Conservation (phyloP, 2,888 invertebrate species). For the Corythucha ciliata region DNA sequence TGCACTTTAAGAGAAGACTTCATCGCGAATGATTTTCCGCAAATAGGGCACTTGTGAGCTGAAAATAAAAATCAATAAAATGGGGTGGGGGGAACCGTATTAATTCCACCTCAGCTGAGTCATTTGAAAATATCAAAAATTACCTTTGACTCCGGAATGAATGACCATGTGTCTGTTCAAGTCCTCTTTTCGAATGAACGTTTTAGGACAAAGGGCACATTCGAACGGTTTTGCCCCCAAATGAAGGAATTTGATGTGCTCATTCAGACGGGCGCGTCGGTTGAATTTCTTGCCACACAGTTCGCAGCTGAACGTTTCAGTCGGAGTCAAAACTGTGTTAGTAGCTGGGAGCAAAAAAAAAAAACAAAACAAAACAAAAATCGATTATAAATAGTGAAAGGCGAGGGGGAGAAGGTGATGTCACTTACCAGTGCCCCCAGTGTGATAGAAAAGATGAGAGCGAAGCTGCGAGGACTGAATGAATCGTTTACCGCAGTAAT, state of each 20-base stretch:
- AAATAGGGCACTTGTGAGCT: constrained; percentile 44
- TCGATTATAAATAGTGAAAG: not conserved
- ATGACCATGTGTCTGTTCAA: constrained; percentile 49
- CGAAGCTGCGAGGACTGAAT: constrained; percentile 73
- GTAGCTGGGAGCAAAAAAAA: not conserved
- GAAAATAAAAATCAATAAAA: constrained; percentile 20
- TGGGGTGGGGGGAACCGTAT: not conserved
- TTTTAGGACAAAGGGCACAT: constrained; percentile 50
- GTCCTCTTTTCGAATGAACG: constrained; percentile 54
- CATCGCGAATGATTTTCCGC: constrained; percentile 57
- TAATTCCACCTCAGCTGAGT: not conserved
- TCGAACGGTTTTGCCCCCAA: constrained; percentile 52
- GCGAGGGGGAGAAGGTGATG: not conserved
- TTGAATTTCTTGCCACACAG: constrained; percentile 49
- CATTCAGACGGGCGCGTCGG: constrained; percentile 43
- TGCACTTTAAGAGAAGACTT: constrained; percentile 62
- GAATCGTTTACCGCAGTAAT: constrained; percentile 65
- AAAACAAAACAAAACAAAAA: constrained; percentile 12
- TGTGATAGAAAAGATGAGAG: constrained; percentile 68
- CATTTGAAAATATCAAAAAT: not conserved
- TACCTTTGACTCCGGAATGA: constrained; percentile 53
- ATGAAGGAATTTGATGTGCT: constrained; percentile 54
- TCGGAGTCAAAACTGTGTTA: constrained; percentile 6
- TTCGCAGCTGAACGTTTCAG: constrained; percentile 52
- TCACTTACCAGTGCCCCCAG: constrained; percentile 40